Base-by-base conservation (phyloP, 2,888 invertebrate genomes). In the Platerodrilus igneus region DNA sequence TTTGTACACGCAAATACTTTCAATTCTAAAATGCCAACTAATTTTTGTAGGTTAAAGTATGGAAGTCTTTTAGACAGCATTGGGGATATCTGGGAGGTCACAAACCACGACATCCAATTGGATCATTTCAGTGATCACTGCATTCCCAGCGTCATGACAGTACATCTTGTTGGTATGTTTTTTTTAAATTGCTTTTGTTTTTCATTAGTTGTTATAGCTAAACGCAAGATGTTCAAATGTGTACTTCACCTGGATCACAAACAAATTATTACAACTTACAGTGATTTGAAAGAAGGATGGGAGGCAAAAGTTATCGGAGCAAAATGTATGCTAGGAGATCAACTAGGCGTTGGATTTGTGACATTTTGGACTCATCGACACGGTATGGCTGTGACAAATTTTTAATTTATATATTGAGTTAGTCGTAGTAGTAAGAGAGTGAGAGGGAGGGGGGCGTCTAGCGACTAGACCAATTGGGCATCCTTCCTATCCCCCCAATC, bases 31-130 rank as follows among this genome's bases (percentile, higher is more conserved):
- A n/a, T n/a, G n/a, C n/a, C n/a, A n/a, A n/a, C n/a, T n/a, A n/a
- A n/a, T n/a, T n/a, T n/a, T 61, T 61, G 19, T 57, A 80, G 80
- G 40, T 67, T 75, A 28, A 68, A 72, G 47, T 74, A 69, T 32
- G 81, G 81, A 1, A 71, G 66, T 35, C 67, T 78, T 2, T 64
- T 75, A 32, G 62, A 68, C 9, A 72, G 73, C 1, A 66, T 71
- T 50, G 72, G 59, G 23, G 50, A 55, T 1, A 58, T 72, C 2
- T 50, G 58, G 11, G 59, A 65, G 3, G 69, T 81, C 20, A 68
- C 67, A 4, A 60, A 63, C 11, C 68, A 69, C 4, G 74, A 78
- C 57, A 60, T 80, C 2, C 53, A 62, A 11, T 58, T 78, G 56
- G 58, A 70, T 0, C 59, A 73, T 29, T 69, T 77, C 41, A 73